phyloP scores from a whole-genome alignment of 2,797 vertebrate genomes.

The Sebastes taczanowskii region DNA sequence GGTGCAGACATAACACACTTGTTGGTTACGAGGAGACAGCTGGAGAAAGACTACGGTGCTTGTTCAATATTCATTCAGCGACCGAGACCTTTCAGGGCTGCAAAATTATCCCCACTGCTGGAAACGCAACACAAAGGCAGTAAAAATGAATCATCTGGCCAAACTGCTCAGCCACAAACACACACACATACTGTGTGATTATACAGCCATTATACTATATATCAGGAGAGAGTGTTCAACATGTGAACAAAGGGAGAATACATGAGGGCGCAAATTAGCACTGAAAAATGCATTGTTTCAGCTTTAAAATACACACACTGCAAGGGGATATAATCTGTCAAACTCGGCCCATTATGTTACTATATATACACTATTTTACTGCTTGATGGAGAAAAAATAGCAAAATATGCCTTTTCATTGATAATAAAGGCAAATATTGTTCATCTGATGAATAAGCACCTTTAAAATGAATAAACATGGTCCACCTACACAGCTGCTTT shows the following conservation, averaged over 20 bases:
- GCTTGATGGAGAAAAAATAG: background rate
- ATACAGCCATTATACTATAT: conserved; percentile 39
- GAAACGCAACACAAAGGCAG: conserved; percentile 21
- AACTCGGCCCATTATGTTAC: background rate
- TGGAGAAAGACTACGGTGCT: conserved; percentile 25
- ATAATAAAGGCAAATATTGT: background rate
- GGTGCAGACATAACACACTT: conserved; percentile 53
- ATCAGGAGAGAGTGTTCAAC: conserved; percentile 5
- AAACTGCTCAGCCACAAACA: conserved; percentile 38
- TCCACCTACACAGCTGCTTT: background rate
- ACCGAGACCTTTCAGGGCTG: conserved; percentile 34
- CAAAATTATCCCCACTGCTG: conserved; percentile 43
- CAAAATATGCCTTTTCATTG: background rate
- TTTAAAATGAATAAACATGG: background rate
- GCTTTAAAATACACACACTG: conserved; percentile 3
- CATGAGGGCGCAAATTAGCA: conserved; percentile 6
- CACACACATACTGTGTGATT: conserved; percentile 45
- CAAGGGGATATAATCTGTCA: background rate
- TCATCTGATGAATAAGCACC: background rate
- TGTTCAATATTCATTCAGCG: conserved; percentile 30
- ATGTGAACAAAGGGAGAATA: background rate
- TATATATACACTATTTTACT: background rate
- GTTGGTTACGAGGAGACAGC: conserved; percentile 53
- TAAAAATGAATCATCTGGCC: conserved; percentile 41
- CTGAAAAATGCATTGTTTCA: background rate